Evolutionary conservation across 2,888 invertebrate genomes (phyloP).

Genomic region (Xanthorhoe designata): DNA sequence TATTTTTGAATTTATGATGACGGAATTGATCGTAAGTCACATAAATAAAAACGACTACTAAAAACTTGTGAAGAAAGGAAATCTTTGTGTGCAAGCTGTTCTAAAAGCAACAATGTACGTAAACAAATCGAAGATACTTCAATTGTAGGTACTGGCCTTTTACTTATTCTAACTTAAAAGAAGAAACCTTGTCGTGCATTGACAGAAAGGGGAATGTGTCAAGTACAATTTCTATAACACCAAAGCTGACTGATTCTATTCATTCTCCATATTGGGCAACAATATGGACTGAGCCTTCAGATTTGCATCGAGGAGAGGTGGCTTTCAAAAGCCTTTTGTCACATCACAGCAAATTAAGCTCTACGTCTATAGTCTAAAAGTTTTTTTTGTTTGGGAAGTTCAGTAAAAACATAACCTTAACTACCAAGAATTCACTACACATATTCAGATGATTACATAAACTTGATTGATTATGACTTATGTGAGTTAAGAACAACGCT

Average conservation of each 20-base stretch:
- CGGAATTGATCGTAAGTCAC: not conserved
- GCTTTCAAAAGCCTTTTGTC: not conserved
- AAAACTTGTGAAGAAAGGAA: too few relatives aligned
- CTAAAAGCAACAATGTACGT: not conserved
- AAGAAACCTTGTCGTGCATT: not conserved
- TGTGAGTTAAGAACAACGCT: not conserved
- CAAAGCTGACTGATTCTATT: too few relatives aligned
- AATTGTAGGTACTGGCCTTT: not conserved
- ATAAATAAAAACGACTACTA: not conserved
- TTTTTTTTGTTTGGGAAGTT: not conserved
- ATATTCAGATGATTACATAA: not conserved
- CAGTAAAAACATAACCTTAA: not conserved
- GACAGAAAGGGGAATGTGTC: not conserved
- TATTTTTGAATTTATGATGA: not conserved
- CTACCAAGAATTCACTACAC: not conserved
- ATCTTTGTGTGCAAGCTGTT: too few relatives aligned
- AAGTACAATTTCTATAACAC: not conserved
- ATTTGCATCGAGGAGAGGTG: not conserved
- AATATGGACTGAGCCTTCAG: not conserved
- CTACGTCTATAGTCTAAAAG: not conserved
- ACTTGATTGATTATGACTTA: not conserved
- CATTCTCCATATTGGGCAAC: not conserved
- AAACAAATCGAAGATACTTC: not conserved
- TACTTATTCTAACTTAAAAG: not conserved
- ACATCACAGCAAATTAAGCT: not conserved